Percentiles rank a stretch among this genome's conserved stretches.
phyloP scores from a whole-genome alignment of 2,797 vertebrate genomes.

The Telmatherina bonti region DNA sequence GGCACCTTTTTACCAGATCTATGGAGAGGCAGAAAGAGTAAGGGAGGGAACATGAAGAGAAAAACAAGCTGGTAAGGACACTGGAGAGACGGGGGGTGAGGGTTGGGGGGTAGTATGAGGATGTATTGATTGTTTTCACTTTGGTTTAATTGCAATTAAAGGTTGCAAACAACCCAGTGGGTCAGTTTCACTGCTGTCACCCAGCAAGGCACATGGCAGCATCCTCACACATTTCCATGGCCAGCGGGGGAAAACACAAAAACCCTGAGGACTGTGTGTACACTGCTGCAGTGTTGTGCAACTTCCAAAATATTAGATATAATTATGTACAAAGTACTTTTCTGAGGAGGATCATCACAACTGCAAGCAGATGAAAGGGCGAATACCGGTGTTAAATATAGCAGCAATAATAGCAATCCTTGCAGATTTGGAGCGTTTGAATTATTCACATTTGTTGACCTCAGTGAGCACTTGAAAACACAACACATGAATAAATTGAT shows the following conservation, averaged over 20 bases:
- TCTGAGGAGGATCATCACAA: neutral
- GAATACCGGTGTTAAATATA: neutral
- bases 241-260: slow-evolving; percentile 43
- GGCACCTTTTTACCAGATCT: slow-evolving; percentile 35
- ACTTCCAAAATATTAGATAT: slow-evolving; percentile 7
- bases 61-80: slow-evolving; percentile 20
- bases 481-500: neutral
- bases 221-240: slow-evolving; percentile 41
- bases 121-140: slow-evolving; percentile 82
- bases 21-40: slow-evolving; percentile 18
- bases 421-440: neutral
- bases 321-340: slow-evolving; percentile 9
- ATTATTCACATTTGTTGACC: neutral
- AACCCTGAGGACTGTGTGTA: slow-evolving; percentile 44
- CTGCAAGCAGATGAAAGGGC: neutral
- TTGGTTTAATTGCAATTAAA: slow-evolving; percentile 84
- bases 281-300: slow-evolving; percentile 37
- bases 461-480: neutral
- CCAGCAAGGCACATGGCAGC: slow-evolving; percentile 53
- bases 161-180: slow-evolving; percentile 73
- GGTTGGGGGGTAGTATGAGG: slow-evolving; percentile 4
- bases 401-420: neutral
- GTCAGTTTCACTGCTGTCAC: slow-evolving; percentile 75
- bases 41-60: neutral
- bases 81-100: slow-evolving; percentile 7